These are phyloP conservation scores for Polydrusus cervinus DNA, from an alignment of 2,888 invertebrate species.

Conservation along the genomic window DNA sequence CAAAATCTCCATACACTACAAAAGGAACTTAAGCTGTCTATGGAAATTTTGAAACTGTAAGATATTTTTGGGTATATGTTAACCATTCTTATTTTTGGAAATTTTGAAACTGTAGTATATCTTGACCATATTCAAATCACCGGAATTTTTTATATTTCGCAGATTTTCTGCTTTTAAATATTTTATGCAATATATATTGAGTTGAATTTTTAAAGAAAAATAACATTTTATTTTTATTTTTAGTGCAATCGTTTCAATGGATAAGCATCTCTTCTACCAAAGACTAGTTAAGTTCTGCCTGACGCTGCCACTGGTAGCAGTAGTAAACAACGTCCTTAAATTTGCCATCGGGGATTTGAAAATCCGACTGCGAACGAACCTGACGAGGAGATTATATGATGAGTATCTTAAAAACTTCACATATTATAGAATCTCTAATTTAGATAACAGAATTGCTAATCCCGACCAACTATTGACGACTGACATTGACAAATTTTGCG, in stretches of 20 bases:
- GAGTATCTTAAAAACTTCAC: slow-evolving; percentile 97
- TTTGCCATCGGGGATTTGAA: slow-evolving; percentile 96
- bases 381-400: slow-evolving; percentile 90
- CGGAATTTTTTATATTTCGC: too few relatives aligned
- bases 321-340: slow-evolving; percentile 95
- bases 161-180: too few relatives aligned
- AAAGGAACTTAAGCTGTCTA: too few relatives aligned
- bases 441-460: slow-evolving; percentile 96
- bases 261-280: slow-evolving; percentile 83
- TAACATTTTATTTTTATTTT: slow-evolving; percentile 62
- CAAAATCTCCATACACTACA: too few relatives aligned
- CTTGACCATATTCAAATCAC: too few relatives aligned
- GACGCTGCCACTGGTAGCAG: slow-evolving; percentile 92
- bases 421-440: slow-evolving; percentile 96
- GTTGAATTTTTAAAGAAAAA: too few relatives aligned
- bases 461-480: slow-evolving; percentile 96
- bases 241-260: slow-evolving; percentile 94
- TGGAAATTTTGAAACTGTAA: too few relatives aligned
- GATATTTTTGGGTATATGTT: too few relatives aligned
- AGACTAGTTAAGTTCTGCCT: slow-evolving; percentile 85
- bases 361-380: slow-evolving; percentile 89
- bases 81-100: too few relatives aligned
- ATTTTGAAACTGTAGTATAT: too few relatives aligned
- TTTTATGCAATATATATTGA: too few relatives aligned
- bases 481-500: slow-evolving; percentile 98